phyloP scores from a whole-genome alignment of 2,797 vertebrate species.

The Phrynocephalus guinanensis region DNA sequence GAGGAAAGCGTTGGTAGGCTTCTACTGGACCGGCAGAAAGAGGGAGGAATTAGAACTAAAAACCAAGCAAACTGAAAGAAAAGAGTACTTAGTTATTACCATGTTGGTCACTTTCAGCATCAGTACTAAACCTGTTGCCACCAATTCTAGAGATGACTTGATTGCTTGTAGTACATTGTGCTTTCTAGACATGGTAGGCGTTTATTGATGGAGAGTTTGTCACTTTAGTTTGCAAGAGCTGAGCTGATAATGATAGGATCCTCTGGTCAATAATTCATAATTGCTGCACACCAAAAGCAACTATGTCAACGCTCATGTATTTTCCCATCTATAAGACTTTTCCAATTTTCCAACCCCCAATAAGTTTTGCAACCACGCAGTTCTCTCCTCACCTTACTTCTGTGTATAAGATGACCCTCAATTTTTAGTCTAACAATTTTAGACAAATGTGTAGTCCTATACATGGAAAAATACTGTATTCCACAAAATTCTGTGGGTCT shows the following conservation, averaged over 20 bases:
- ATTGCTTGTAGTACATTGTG: not conserved
- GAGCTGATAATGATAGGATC: no score
- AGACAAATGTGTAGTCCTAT: no score
- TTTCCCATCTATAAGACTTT: no score
- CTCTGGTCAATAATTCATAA: no score
- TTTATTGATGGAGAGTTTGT: not conserved
- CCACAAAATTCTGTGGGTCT: not conserved
- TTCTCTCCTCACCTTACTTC: no score
- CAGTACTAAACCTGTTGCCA: not conserved
- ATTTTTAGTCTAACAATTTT: no score
- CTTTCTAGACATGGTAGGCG: not conserved
- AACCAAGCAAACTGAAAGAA: not conserved
- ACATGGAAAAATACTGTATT: no score
- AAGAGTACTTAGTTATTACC: not conserved
- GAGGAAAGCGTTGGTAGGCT: not conserved
- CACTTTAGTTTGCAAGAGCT: no score
- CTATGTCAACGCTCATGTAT: no score
- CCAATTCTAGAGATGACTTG: not conserved
- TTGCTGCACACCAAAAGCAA: no score
- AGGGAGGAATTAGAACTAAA: not conserved
- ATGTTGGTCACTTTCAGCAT: not conserved
- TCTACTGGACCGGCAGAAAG: not conserved
- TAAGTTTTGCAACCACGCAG: not conserved
- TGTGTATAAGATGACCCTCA: no score
- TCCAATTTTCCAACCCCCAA: no score